Percentiles rank a stretch among this genome's conserved stretches.
phyloP scores from a whole-genome alignment of 2,888 invertebrate genomes.

The Ramazzottius varieornatus region DNA sequence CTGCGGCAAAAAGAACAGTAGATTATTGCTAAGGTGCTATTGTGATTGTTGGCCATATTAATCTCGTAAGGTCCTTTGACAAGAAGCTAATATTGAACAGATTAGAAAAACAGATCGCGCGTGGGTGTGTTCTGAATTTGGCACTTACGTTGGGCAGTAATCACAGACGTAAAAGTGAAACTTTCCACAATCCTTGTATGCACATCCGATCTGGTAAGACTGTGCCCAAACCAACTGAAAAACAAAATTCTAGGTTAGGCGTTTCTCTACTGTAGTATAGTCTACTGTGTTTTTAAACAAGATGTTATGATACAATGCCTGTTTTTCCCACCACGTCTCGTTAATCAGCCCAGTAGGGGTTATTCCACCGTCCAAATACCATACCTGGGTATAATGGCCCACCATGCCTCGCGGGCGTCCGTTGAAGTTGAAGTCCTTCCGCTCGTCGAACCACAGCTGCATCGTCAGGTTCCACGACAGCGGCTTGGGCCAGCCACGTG shows the following conservation, averaged over 20 bases:
- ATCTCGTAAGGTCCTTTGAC: too few relatives aligned
- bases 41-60: too few relatives aligned
- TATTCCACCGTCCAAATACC: too few relatives aligned
- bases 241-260: too few relatives aligned
- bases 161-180: constrained; percentile 1
- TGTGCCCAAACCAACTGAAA: constrained; percentile 1
- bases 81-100: too few relatives aligned
- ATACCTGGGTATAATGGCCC: constrained; percentile 3
- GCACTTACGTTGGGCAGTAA: not conserved
- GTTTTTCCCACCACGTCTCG: too few relatives aligned
- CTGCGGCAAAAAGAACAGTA: not conserved
- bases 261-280: too few relatives aligned
- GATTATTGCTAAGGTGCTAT: too few relatives aligned
- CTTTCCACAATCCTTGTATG: not conserved
- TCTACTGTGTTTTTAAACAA: not conserved
- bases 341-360: too few relatives aligned
- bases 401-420: constrained; percentile 3
- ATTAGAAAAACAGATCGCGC: too few relatives aligned
- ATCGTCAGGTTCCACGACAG: not conserved
- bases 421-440: not conserved
- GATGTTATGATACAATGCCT: not conserved
- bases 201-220: not conserved
- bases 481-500: not conserved
- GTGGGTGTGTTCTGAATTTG: too few relatives aligned
- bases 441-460: constrained; percentile 3